Percentiles rank a stretch among this genome's conserved stretches.
Conservation (phyloP, 2,113 vertebrate genomes). For the Corvus cornix region DNA sequence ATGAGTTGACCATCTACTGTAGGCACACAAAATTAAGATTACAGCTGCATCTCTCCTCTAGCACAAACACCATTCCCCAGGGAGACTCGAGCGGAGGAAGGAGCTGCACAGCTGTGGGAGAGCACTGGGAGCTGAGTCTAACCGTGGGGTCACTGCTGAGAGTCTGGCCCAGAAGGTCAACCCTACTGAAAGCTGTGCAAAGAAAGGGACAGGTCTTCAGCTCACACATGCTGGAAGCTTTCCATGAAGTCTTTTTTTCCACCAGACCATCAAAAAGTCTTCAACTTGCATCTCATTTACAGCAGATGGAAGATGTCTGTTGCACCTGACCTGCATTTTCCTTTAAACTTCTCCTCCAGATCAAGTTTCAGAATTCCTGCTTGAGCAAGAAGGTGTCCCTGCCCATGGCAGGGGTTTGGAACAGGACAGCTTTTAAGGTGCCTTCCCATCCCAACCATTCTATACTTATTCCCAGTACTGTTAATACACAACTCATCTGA, state of each 20-base stretch:
- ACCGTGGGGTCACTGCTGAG: neutral
- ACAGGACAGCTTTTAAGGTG: neutral
- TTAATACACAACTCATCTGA: neutral
- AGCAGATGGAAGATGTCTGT: neutral
- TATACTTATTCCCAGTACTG: neutral
- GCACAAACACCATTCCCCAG: neutral
- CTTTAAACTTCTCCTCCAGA: neutral
- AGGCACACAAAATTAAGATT: neutral
- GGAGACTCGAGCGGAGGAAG: neutral
- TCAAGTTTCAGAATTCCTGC: neutral
- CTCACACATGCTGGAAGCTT: neutral
- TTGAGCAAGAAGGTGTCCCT: neutral
- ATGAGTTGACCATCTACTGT: rapidly evolving
- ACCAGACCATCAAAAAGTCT: neutral
- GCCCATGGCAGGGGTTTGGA: neutral
- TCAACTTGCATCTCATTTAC: neutral
- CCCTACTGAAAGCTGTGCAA: neutral
- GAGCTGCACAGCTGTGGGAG: neutral
- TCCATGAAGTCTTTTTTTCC: neutral
- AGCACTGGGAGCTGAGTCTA: neutral
- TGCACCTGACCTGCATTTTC: neutral
- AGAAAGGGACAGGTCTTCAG: neutral
- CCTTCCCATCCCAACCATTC: neutral
- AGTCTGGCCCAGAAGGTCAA: neutral
- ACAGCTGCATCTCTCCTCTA: neutral